These are phyloP conservation scores for Anoncus sp. DNA, from an alignment of 2,888 invertebrate species.

Conservation along the genomic window DNA sequence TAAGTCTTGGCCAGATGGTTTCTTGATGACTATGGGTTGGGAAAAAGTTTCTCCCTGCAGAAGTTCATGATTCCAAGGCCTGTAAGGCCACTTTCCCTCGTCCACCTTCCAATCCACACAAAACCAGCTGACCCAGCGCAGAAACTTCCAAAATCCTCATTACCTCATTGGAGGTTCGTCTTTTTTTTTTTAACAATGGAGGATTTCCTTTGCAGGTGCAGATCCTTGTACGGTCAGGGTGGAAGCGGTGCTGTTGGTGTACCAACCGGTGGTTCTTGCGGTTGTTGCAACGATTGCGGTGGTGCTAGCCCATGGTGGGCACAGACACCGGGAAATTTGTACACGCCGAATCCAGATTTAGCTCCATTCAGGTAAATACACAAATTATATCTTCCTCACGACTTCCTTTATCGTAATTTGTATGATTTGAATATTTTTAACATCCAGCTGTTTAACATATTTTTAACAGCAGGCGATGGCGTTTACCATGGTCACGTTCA, in stretches of 20 bases:
- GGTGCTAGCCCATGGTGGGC: conserved; percentile 85
- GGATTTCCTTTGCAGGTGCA: conserved; percentile 83
- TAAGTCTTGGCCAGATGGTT: too few species aligned
- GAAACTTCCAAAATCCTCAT: too few species aligned
- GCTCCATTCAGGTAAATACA: conserved; percentile 79
- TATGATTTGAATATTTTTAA: too few species aligned
- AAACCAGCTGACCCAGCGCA: too few species aligned
- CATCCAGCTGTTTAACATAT: too few species aligned
- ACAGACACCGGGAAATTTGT: conserved; percentile 89
- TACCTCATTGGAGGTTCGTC: too few species aligned
- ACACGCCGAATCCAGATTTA: conserved; percentile 92
- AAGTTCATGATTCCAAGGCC: too few species aligned
- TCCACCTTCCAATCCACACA: too few species aligned
- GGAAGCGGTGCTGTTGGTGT: conserved; percentile 82
- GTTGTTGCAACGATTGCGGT: conserved; percentile 90
- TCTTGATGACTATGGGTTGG: too few species aligned
- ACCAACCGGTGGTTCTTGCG: conserved; percentile 84
- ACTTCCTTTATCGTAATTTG: too few species aligned
- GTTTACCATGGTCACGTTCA: conserved; percentile 83
- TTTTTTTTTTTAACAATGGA: neutral
- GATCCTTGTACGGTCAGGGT: conserved; percentile 89
- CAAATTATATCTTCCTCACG: neutral
- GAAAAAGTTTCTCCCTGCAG: too few species aligned
- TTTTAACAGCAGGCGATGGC: conserved; percentile 81
- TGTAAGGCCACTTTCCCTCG: too few species aligned